Base-by-base conservation (phyloP, 2,888 invertebrate genomes). In the Melanophora roralis region DNA sequence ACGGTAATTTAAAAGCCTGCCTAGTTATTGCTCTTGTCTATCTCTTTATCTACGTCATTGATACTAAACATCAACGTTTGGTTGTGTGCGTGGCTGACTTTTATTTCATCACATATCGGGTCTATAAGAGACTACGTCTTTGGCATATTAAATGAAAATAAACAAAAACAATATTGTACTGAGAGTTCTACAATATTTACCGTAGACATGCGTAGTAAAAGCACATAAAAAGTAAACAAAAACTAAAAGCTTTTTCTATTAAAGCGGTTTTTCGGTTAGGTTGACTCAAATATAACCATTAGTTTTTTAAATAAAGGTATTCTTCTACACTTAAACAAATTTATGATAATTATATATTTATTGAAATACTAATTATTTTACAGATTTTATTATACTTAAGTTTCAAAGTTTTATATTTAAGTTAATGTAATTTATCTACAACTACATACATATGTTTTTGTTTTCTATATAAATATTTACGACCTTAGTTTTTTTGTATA, bases 11-110 rank as follows among this genome's bases (percentile, higher is more conserved):
- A 32, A 59, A 74, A 59, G 12, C 16, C 34, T 74, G 67, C 59
- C 51, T 67, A 45, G 51, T 74, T 74, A 57, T 72, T n/a, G 36
- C 34, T 45, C 43, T 8, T 5, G 12, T 12, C 9, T 32, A 40
- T 40, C 40, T n/a, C 6, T 27, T 71, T 64, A 78, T 72, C 68
- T 75, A 84, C 83, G 83, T 83, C 83, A 83, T 83, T 83, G 83
- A 83, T 83, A 81, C 55, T 36, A 19, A 72, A 72, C 36, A 43
- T 16, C 19, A 45, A n/a, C 14, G 49, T 23, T 6, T 62, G 16
- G 16, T 12, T 62, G 62, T 45, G 34, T 53, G 36, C 60, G 45
- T 55, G 60, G 40, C 60, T 65, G 64, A 62, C 19, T 65, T 62
- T 53, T 62, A 65, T 60, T 47, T 32, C 67, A 53, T 32, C 71